Base-by-base conservation (phyloP, 2,888 invertebrate genomes). In the Hoplodrina ambigua region DNA sequence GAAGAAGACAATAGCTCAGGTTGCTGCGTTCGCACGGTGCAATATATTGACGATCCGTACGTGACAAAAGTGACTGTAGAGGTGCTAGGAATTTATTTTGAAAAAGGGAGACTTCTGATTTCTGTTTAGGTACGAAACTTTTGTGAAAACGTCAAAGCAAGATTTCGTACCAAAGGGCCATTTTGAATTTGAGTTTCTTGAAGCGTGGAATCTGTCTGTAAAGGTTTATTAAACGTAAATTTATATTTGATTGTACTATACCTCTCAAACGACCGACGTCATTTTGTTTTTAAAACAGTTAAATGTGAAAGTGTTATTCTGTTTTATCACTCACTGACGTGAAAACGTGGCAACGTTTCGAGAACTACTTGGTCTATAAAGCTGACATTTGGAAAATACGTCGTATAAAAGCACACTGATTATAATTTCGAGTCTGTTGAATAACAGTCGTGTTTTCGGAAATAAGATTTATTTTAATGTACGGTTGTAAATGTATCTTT, bases 1-100 rank as follows among this genome's bases (percentile, higher is more conserved):
- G 25, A 56, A 44, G 37, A 57, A 78, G 41, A 78, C 52, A 59
- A 78, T 61, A 53, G 53, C 37, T 41, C 17, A 57, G 56, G 46
- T 64, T 8, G 60, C 64, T 19, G 11, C 52, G 44, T 41, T 58
- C n/a, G 15, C 25, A 59, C 13, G n/a, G 25, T 44, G 64, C 56
- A 61, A 65, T 61, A 62, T 44, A 54, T 17, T 13, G 41, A 41
- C 54, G 1, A n/a, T 20, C 25, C 5, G 19, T 20, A 78, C 75
- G 62, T 66, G 72, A 58, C 41, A 65, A 46, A 46, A 65, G 61
- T 71, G n/a, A 57, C 33, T 25, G 30, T 20, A 55, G 11, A 49
- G 13, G 53, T 50, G 49, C 15, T 41, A 37, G 52, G 37, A 56
- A 60, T 44, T 15, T 50, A 37, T 20, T 41, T 46, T 17, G 57